phyloP scores from a whole-genome alignment of 2,888 invertebrate species.

The Vannuccia rotundouncinata region DNA sequence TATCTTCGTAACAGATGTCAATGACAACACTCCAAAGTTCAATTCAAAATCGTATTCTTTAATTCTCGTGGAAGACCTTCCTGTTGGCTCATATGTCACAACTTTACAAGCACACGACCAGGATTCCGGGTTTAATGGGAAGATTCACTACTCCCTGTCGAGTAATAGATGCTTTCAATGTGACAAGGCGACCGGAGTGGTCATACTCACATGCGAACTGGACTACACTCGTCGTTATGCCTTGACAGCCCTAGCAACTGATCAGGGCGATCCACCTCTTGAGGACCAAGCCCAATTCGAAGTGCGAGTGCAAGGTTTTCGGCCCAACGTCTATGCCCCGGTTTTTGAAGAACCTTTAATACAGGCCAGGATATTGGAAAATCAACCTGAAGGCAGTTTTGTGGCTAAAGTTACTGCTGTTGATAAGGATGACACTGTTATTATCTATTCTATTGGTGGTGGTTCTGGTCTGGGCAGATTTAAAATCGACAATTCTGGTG shows the following conservation, averaged over 20 bases:
- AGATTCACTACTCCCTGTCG: background rate
- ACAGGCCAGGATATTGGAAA: slow-evolving; percentile 10
- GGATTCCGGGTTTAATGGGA: background rate
- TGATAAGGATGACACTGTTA: background rate
- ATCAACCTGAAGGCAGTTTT: slow-evolving; percentile 7
- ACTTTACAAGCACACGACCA: slow-evolving; percentile 10
- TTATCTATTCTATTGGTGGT: background rate
- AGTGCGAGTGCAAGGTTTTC: background rate
- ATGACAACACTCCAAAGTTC: slow-evolving; percentile 37
- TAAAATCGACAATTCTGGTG: slow-evolving; percentile 17
- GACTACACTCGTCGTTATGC: background rate
- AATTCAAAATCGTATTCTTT: background rate
- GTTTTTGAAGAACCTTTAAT: slow-evolving; percentile 25
- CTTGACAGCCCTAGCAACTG: slow-evolving; percentile 18
- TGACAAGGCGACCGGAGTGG: background rate
- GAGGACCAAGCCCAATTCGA: slow-evolving; percentile 6
- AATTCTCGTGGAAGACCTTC: slow-evolving; percentile 24
- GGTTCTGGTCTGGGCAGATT: slow-evolving; percentile 3
- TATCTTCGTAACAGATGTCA: slow-evolving; percentile 36
- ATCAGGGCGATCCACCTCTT: slow-evolving; percentile 29
- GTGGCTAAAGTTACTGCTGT: background rate
- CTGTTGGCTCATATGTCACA: slow-evolving; percentile 7
- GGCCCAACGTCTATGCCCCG: slow-evolving; percentile 9
- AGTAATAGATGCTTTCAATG: slow-evolving; percentile 13
- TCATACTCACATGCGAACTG: slow-evolving; percentile 19